Evolutionary conservation across 1,140 invertebrate genomes (phyloP).

Genomic region (Eciton burchellii): DNA sequence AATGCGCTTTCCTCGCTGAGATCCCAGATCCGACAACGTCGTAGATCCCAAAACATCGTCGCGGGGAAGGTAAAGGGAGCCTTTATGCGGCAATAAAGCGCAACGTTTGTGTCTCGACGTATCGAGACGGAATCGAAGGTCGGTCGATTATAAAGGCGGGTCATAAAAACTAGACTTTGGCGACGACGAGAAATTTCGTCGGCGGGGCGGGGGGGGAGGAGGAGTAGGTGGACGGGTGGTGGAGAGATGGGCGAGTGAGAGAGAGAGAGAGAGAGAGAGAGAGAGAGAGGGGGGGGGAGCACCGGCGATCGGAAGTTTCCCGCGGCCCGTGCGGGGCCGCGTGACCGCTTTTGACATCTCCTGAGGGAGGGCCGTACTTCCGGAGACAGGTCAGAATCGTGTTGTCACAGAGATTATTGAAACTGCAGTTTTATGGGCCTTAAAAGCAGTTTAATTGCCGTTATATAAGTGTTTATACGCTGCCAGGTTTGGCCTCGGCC

Average conservation of each 20-base stretch:
- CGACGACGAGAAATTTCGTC: slow-evolving; percentile 24
- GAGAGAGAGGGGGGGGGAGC: too few relatives aligned
- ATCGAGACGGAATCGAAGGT: slow-evolving; percentile 5
- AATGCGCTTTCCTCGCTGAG: slow-evolving; percentile 5
- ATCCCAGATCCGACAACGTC: neutral
- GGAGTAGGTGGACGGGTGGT: too few relatives aligned
- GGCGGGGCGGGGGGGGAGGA: too few relatives aligned
- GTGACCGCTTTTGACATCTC: slow-evolving; percentile 49
- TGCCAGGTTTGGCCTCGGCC: slow-evolving; percentile 82
- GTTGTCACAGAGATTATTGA: slow-evolving; percentile 86
- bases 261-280: too few relatives aligned
- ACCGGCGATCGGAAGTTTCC: slow-evolving; percentile 41
- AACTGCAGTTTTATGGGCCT: slow-evolving; percentile 86
- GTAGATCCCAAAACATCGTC: neutral
- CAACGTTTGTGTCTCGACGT: neutral
- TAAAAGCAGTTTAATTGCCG: slow-evolving; percentile 86
- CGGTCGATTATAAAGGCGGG: neutral
- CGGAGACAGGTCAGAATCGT: slow-evolving; percentile 82
- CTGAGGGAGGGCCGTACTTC: slow-evolving; percentile 51
- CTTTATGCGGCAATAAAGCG: neutral
- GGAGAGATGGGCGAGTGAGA: too few relatives aligned
- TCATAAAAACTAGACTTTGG: slow-evolving; percentile 36
- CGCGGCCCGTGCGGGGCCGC: neutral
- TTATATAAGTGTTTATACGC: slow-evolving; percentile 86
- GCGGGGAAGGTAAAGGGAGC: neutral